Base-by-base conservation (phyloP, 2,797 vertebrate species). In the Euthynnus affinis region DNA sequence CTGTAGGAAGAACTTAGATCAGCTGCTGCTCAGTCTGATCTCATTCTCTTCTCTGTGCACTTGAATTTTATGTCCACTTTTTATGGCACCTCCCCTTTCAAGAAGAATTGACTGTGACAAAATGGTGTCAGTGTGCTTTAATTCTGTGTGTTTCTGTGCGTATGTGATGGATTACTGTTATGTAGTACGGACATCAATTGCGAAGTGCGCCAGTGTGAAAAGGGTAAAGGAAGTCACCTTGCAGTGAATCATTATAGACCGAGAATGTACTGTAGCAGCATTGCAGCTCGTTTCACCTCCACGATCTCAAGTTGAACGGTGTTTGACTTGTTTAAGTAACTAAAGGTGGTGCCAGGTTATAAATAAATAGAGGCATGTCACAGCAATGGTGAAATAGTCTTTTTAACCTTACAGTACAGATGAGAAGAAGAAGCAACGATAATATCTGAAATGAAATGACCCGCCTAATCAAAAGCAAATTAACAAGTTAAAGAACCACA, bases 211-310 rank as follows among this genome's bases (percentile, higher is more conserved):
- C 18, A 58, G 15, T 74, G 60, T 53, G 69, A 59, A 73, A 70
- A 34, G n/a, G 57, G 34, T 20, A 15, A 46, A 83, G 53, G 61
- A 84, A 84, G 80, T 85, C 69, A 85, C 84, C 81, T 88, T 80
- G 76, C 70, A 58, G 49, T 80, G 57, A 87, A 73, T 89, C 66
- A 49, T 62, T 70, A 37, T 10, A 65, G 72, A 63, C 56, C 53
- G 29, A 78, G 55, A 49, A 69, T 74, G 46, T 74, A 49, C 46
- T n/a, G 46, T 5, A 48, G 71, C 77, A 64, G 62, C 61, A 53
- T 4, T 60, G 64, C 44, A 73, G 77, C 52, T 77, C 1, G 32
- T 78, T 83, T 79, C 58, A 80, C 65, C 53, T 82, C 76, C 59
- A 22, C 1, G 12, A 51, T 25, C 75, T 85, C 44, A 61, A 53